Base-by-base conservation (phyloP, 2,888 invertebrate genomes). In the Hypomecis punctinalis region DNA sequence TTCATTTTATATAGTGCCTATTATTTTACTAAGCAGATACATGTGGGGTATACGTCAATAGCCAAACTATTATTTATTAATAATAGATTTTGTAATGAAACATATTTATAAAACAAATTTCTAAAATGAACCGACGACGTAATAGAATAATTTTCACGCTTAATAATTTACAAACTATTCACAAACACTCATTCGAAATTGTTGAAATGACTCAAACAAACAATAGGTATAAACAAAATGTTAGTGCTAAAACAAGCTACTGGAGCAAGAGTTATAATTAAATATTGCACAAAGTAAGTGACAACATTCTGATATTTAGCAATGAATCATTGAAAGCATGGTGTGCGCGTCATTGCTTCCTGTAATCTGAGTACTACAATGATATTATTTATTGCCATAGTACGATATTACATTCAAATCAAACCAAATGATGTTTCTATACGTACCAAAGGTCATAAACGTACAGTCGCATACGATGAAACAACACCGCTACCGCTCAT, bases 331-430 rank as follows among this genome's bases (percentile, higher is more conserved):
- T 54, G 6, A 52, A 51, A 59, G 63, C 63, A 54, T 63, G 58
- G 63, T 49, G 58, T 59, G 63, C 33, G 23, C 56, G 63, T 54
- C 63, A n/a, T 56, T 46, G 55, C 55, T 56, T 56, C 37, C 37
- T 54, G 6, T n/a, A 5, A 40, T 43, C 1, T 11, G 39, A 13
- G 37, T 7, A 10, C 13, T 13, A 40, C 52, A 40, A 36, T 35
- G 36, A 37, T 5, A 52, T n/a, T 5, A 39, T 39, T 23, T 39
- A 51, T 51, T 39, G 51, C 13, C 37, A 13, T 39, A 48, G 23
- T 23, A 42, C n/a, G 13, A 23, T 52, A 10, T 10, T 8, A 42
- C 6, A 33, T 33, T 53, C 4, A 51, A n/a, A 11, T 52, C 9
- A 52, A 51, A 40, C 23, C 6, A 39, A 49, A 49, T 9, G 5